These are phyloP conservation scores for Drosophila eugracilis DNA, from an alignment of 1,140 invertebrate genomes.

Conservation along the genomic window DNA sequence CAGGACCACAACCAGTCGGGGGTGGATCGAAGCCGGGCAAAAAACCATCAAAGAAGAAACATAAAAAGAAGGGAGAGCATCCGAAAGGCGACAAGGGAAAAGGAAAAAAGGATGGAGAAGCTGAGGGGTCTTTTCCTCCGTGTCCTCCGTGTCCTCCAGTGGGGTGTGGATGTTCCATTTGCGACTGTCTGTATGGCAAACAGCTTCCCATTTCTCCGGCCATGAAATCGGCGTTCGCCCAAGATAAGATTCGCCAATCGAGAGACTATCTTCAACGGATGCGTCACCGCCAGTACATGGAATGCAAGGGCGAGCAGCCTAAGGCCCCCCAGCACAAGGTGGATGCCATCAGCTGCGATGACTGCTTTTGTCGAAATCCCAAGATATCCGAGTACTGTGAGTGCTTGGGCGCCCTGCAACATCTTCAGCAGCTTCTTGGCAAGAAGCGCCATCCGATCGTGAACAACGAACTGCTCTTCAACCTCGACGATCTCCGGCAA, in stretches of 20 bases:
- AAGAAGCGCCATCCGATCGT: not conserved
- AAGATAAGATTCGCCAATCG: slow-evolving; percentile 25
- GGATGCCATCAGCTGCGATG: slow-evolving; percentile 11
- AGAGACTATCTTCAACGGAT: slow-evolving; percentile 21
- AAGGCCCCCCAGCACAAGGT: slow-evolving; percentile 1
- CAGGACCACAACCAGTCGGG: no score
- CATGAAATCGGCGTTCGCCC: slow-evolving; percentile 25
- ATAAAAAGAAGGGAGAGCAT: not conserved
- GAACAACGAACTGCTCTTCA: slow-evolving; percentile 8
- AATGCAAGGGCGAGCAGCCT: not conserved
- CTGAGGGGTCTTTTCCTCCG: not conserved
- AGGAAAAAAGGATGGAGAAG: not conserved
- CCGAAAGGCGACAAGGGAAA: not conserved
- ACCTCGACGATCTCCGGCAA: slow-evolving; percentile 23
- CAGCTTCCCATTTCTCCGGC: slow-evolving; percentile 7
- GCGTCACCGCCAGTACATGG: slow-evolving; percentile 15
- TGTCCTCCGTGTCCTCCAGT: slow-evolving; percentile 1
- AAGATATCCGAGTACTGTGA: slow-evolving; percentile 31
- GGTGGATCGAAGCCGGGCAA: not conserved
- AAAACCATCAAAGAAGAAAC: not conserved
- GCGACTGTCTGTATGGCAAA: slow-evolving; percentile 13
- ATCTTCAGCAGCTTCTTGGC: slow-evolving; percentile 22
- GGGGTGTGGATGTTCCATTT: slow-evolving; percentile 37
- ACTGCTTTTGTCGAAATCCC: slow-evolving; percentile 20
- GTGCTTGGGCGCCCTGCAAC: slow-evolving; percentile 34